These are phyloP conservation scores for Choreutis nemorana DNA, from an alignment of 2,888 invertebrate genomes.

Conservation along the genomic window DNA sequence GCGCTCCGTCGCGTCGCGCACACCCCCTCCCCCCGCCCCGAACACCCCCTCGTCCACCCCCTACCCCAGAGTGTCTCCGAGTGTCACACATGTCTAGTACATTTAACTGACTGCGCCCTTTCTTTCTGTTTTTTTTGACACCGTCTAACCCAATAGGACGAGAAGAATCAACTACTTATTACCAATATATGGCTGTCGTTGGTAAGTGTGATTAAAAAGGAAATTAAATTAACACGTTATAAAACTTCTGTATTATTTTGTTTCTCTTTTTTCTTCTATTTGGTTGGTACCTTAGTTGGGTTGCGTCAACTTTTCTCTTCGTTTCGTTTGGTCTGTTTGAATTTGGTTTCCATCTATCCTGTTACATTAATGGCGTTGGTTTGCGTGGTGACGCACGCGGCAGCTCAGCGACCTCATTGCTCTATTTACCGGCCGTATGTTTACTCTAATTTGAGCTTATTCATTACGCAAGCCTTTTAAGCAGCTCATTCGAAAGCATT, in stretches of 20 bases:
- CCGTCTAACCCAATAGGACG: constrained; percentile 82
- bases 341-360: constrained; percentile 27
- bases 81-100: constrained; percentile 47
- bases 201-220: constrained; percentile 78
- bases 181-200: constrained; percentile 95
- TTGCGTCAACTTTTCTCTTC: constrained; percentile 30
- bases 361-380: constrained; percentile 44
- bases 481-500: too few species aligned
- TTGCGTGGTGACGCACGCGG: constrained; percentile 64
- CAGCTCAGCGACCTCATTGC: constrained; percentile 34
- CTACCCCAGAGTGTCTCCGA: constrained; percentile 41
- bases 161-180: constrained; percentile 95
- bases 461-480: too few species aligned
- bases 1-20: constrained; percentile 27
- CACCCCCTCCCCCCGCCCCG: constrained; percentile 32
- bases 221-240: constrained; percentile 60
- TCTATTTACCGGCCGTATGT: too few species aligned
- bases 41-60: constrained; percentile 31
- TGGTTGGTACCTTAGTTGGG: constrained; percentile 16
- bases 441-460: too few species aligned
- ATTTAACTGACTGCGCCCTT: constrained; percentile 65
- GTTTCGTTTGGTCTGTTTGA: constrained; percentile 22
- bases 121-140: constrained; percentile 76
- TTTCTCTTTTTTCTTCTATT: constrained; percentile 25
- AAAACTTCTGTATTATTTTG: constrained; percentile 51